Percentiles rank a stretch among this genome's conserved stretches.
phyloP scores from a whole-genome alignment of 2,113 vertebrate species.

The Otolemur garnettii region DNA sequence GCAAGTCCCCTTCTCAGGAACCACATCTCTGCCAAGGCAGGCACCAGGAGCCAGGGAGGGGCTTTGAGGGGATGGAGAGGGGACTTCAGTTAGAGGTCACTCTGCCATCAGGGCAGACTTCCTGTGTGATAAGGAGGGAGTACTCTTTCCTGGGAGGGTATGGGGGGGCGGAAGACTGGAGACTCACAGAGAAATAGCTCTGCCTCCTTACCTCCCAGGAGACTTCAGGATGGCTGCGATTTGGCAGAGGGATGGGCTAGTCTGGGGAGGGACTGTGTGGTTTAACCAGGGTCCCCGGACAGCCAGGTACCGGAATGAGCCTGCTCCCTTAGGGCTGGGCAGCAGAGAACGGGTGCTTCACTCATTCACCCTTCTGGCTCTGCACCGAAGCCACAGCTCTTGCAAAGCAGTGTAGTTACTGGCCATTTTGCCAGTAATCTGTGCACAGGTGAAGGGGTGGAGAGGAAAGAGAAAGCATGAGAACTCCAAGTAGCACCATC shows the following conservation, averaged over 20 bases:
- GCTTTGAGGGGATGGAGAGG: not conserved
- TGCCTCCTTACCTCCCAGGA: not conserved
- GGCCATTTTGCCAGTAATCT: not conserved
- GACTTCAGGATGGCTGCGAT: not conserved
- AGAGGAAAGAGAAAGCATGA: not conserved
- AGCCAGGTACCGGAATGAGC: not conserved
- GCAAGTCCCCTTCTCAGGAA: not conserved
- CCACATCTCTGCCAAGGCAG: not conserved
- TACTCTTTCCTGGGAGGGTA: not conserved
- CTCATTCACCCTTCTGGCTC: not conserved
- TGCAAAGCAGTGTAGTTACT: not conserved
- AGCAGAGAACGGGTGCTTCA: too few species aligned
- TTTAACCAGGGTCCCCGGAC: not conserved
- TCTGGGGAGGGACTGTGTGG: not conserved
- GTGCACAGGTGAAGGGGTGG: not conserved
- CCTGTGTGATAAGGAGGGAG: not conserved
- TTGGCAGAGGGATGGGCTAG: not conserved
- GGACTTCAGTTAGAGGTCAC: not conserved
- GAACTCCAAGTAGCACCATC: not conserved
- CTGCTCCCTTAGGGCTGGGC: not conserved
- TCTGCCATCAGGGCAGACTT: not conserved
- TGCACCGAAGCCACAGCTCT: not conserved
- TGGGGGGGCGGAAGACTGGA: not conserved
- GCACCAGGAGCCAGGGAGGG: not conserved
- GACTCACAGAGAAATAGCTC: not conserved